Conservation (phyloP, 2,113 vertebrate species). For the Ptychochromis oligacanthus region DNA sequence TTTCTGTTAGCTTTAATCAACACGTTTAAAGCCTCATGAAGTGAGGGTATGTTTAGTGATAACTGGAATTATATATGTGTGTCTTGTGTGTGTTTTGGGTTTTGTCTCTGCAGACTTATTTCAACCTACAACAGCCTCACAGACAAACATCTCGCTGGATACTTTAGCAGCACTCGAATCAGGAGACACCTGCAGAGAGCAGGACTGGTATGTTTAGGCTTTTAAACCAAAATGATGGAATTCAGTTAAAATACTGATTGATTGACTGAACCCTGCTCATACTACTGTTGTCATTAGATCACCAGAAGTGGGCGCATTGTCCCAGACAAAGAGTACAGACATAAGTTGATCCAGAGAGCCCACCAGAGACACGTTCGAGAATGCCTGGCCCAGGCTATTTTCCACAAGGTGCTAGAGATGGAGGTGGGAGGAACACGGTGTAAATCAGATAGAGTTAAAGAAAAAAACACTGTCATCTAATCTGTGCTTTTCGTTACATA, state of each 20-base stretch:
- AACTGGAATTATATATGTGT: neutral
- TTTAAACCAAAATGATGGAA: neutral
- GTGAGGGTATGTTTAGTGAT: neutral
- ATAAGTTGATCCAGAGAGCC: constrained; percentile 83
- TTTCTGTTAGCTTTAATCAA: constrained; percentile 43
- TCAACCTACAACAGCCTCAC: constrained; percentile 92
- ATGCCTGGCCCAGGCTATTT: constrained; percentile 87
- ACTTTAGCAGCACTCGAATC: constrained; percentile 91
- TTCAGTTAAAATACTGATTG: neutral
- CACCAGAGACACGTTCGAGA: constrained; percentile 85
- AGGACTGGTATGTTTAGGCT: constrained; percentile 85
- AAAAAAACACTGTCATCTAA: neutral
- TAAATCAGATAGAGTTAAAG: neutral
- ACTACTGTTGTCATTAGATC: constrained; percentile 77
- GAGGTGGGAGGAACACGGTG: constrained; percentile 79
- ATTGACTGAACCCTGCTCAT: neutral
- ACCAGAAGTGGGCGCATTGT: constrained; percentile 91
- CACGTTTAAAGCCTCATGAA: neutral
- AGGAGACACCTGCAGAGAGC: constrained; percentile 88
- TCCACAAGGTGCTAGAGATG: constrained; percentile 89
- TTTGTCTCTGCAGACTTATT: constrained; percentile 79
- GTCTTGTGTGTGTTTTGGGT: constrained; percentile 3
- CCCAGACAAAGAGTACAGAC: constrained; percentile 89
- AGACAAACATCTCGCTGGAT: constrained; percentile 91
- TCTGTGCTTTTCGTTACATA: constrained; percentile 2